A percentile compares a stretch with the other conserved stretches of the same genome.
Evolutionary conservation across 30 jellyfish, hydroid and myxozoan species (phyloP).

Genomic region (Turritopsis dohrnii): DNA sequence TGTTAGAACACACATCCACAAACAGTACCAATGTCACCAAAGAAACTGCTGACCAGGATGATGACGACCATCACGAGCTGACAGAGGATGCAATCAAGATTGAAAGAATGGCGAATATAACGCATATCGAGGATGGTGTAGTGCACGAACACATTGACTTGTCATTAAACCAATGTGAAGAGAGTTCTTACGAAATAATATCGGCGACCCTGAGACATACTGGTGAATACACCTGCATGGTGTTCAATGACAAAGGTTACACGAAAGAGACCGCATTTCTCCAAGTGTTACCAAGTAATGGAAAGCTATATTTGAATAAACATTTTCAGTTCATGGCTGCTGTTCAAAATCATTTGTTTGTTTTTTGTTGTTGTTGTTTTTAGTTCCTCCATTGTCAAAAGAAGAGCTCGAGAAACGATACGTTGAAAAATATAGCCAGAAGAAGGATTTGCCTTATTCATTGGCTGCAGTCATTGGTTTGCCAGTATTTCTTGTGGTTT

Average conservation of each 20-base stretch:
- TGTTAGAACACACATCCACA: not conserved
- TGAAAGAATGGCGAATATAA: not conserved
- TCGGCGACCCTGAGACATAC: not conserved
- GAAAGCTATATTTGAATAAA: too few relatives aligned
- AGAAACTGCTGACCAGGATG: not conserved
- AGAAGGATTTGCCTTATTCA: not conserved
- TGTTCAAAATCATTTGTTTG: not conserved
- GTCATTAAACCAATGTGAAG: not conserved
- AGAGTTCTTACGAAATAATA: not conserved
- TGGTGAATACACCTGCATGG: constrained; percentile 10
- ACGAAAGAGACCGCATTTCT: not conserved
- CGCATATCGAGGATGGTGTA: not conserved
- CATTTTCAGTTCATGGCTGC: not conserved
- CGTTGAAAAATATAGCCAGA: constrained; percentile 1
- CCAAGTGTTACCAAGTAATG: not conserved
- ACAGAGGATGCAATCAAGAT: not conserved
- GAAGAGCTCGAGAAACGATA: not conserved
- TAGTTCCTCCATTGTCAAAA: constrained; percentile 12
- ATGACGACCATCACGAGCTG: not conserved
- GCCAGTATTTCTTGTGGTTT: not conserved
- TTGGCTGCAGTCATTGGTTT: not conserved
- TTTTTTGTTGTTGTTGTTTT: not conserved
- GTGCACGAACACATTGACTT: not conserved
- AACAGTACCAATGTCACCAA: not conserved
- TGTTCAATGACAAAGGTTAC: constrained; percentile 10